These are phyloP conservation scores for Sisor rabdophorus DNA, from an alignment of 2,113 vertebrate genomes.

Conservation along the genomic window DNA sequence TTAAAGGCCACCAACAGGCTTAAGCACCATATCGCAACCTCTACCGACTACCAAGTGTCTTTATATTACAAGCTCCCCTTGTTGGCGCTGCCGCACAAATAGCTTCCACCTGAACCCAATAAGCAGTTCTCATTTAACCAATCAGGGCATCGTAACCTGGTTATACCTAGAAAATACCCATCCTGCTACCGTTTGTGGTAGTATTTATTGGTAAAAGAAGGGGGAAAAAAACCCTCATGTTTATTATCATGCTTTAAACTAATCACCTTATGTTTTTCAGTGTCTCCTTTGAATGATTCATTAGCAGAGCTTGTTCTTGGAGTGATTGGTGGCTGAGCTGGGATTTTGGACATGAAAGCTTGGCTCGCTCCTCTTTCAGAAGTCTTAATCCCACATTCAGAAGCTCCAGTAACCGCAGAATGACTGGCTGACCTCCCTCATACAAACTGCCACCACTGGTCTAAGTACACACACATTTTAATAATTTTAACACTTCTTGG, in stretches of 20 bases:
- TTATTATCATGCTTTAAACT: constrained; percentile 13
- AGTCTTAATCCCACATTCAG: constrained; percentile 74
- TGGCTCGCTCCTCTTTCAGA: constrained; percentile 63
- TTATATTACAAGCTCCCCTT: background rate
- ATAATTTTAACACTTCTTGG: too few relatives aligned
- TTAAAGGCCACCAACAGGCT: too few relatives aligned
- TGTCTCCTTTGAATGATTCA: constrained; percentile 53
- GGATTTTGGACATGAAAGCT: constrained; percentile 42
- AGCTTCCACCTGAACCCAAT: constrained; percentile 9
- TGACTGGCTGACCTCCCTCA: constrained; percentile 76
- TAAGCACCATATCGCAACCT: background rate
- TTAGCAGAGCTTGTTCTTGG: constrained; percentile 54
- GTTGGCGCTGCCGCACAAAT: background rate
- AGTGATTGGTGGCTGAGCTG: constrained; percentile 55
- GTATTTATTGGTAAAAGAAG: background rate
- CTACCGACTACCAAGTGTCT: background rate
- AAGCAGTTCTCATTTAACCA: background rate
- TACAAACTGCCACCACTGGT: constrained; percentile 71
- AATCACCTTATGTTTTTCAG: constrained; percentile 69
- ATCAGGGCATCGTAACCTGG: background rate
- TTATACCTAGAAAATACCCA: background rate
- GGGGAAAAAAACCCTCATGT: background rate
- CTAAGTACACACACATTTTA: constrained; percentile 59
- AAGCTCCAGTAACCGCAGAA: constrained; percentile 76
- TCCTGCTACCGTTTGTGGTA: background rate